Percentiles rank a stretch among this genome's conserved stretches.
Evolutionary conservation across 2,113 vertebrate species (phyloP).

Genomic region (Laticauda colubrina): DNA sequence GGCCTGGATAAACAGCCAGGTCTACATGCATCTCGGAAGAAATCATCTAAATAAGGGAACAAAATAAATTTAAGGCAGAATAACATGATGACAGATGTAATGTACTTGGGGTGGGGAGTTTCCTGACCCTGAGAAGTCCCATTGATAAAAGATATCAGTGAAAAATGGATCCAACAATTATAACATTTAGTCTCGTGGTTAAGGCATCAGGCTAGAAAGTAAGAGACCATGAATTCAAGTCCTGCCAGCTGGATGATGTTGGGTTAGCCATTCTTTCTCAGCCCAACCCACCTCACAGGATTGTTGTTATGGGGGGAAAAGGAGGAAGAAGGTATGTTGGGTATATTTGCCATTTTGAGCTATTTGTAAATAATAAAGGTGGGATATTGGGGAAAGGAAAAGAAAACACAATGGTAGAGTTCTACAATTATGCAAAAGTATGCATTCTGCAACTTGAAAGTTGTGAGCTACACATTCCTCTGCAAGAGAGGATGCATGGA

Average conservation of each 20-base stretch:
- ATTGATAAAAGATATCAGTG: neutral
- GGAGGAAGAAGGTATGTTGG: neutral
- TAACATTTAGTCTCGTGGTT: neutral
- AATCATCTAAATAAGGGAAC: neutral
- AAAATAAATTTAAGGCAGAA: neutral
- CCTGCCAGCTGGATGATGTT: neutral
- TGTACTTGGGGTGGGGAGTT: neutral
- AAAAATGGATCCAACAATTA: neutral
- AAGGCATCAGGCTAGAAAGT: neutral
- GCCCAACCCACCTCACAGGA: neutral
- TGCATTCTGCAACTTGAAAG: neutral
- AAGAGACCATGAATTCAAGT: neutral
- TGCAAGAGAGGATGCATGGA: neutral
- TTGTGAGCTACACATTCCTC: neutral
- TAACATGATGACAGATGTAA: neutral
- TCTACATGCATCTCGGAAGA: neutral
- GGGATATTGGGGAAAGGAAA: neutral
- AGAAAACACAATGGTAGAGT: neutral
- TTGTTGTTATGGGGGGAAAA: neutral
- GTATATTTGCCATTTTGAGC: neutral
- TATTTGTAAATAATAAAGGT: neutral
- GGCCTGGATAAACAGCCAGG: neutral
- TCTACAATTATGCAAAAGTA: neutral
- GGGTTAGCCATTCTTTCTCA: neutral
- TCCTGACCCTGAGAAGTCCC: neutral